These are phyloP conservation scores for Cylindroiulus punctatus DNA, from an alignment of 2,888 invertebrate species.

Conservation along the genomic window DNA sequence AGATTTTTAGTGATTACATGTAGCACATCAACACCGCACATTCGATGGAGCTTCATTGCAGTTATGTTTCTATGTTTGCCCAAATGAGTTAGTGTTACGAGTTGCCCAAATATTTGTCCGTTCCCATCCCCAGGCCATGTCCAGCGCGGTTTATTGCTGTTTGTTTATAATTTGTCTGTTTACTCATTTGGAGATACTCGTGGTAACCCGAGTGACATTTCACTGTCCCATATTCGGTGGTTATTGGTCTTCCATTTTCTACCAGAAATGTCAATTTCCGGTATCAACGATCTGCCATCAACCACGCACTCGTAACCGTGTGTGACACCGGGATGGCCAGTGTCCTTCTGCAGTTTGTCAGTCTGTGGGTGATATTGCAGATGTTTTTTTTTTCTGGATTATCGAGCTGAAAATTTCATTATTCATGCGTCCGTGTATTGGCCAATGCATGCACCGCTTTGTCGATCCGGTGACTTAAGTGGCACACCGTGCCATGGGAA, in stretches of 20 bases:
- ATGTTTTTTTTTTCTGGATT: constrained; percentile 35
- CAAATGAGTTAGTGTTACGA: background rate
- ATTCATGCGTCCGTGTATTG: constrained; percentile 21
- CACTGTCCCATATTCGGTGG: background rate
- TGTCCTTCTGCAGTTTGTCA: background rate
- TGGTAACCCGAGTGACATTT: background rate
- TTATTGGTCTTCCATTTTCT: background rate
- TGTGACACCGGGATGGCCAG: background rate
- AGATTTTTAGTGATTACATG: no score
- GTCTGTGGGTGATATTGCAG: background rate
- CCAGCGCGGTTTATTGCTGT: background rate
- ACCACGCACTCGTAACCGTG: background rate
- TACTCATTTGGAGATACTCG: background rate
- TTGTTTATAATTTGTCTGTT: constrained; percentile 40
- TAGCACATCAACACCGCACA: no score
- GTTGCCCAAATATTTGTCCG: background rate
- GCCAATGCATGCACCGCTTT: background rate
- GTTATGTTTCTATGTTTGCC: background rate
- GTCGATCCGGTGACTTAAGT: background rate
- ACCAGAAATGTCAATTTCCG: constrained; percentile 32
- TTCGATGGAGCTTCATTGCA: constrained; percentile 12
- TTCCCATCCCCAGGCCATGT: background rate
- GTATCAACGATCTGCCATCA: background rate
- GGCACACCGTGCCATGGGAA: constrained; percentile 2
- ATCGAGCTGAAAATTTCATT: constrained; percentile 28